Evolutionary conservation across 1,140 invertebrate genomes (phyloP).

Genomic region (Antheraea pernyi): DNA sequence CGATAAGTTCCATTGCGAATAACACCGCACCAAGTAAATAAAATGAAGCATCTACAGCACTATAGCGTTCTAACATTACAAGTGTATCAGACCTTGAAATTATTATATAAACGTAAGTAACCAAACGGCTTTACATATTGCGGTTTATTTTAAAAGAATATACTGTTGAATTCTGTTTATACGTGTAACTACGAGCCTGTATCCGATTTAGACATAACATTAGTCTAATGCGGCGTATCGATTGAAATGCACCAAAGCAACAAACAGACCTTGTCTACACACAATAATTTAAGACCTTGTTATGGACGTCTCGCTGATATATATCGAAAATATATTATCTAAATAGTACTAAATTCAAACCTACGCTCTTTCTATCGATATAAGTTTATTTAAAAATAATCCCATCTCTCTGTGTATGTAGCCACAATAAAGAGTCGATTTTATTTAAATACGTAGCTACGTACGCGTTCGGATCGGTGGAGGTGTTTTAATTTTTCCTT

Average conservation of each 20-base stretch:
- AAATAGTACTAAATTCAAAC: constrained; percentile 1
- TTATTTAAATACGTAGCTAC: background rate
- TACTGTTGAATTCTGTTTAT: background rate
- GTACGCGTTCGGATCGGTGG: background rate
- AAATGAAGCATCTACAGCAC: background rate
- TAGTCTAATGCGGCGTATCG: background rate
- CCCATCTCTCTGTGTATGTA: background rate
- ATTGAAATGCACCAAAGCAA: background rate
- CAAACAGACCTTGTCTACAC: background rate
- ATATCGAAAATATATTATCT: constrained; percentile 3
- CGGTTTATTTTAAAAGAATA: background rate
- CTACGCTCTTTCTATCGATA: constrained; percentile 1
- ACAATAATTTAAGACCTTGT: constrained; percentile 5
- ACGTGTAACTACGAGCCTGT: background rate
- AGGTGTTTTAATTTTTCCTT: background rate
- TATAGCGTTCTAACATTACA: background rate
- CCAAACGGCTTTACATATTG: background rate
- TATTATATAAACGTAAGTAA: background rate
- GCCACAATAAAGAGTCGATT: background rate
- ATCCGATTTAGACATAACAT: background rate
- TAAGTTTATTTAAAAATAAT: background rate
- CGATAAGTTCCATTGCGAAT: background rate
- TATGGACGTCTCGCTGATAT: background rate
- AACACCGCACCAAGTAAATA: background rate
- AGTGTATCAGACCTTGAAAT: background rate